Base-by-base conservation (phyloP, 2,888 invertebrate species). In the Eupithecia centaureata region DNA sequence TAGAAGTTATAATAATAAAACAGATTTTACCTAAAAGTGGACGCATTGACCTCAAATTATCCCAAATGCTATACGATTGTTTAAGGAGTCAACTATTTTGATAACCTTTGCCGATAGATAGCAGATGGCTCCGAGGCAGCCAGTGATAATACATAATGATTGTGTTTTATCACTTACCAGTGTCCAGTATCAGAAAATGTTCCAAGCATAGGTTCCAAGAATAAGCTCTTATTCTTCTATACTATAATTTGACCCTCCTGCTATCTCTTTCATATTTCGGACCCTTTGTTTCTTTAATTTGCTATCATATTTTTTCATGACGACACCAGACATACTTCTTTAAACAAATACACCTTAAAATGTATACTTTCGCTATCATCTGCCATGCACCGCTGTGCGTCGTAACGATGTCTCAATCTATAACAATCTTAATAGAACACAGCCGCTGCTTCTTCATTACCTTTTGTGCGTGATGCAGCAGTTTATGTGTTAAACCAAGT, bases 381-480 rank as follows among this genome's bases (percentile, higher is more conserved):
- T n/a, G 77, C 73, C 76, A 80, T 80, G 82, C 82, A 74, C 77
- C 71, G 77, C 69, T 73, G 74, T 75, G 65, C 30, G 42, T 18
- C 63, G 59, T 80, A 79, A 80, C 76, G 77, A 77, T 72, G 67
- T 64, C 75, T 71, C 74, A 76, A 80, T 79, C 76, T 75, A 65
- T 73, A 73, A 76, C 76, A 68, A 76, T 77, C 38, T 71, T 15
- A 67, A 74, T 63, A 38, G 32, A 62, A 63, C 47, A 51, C 35
- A 52, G 35, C 15, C 32, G 27, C 25, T n/a, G n/a, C 38, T 38
- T 66, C 52, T 67, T 67, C 63, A 67, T 33, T 38, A 35, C 5
- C 4, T 2, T 33, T 33, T 33, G 38, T 42, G 33, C 27, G 56
- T 67, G 51, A 63, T 42, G 25, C 18, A 28, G 32, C 42, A 38